Evolutionary conservation across 2,888 invertebrate genomes (phyloP).

Genomic region (Drosophila suboccidentalis): DNA sequence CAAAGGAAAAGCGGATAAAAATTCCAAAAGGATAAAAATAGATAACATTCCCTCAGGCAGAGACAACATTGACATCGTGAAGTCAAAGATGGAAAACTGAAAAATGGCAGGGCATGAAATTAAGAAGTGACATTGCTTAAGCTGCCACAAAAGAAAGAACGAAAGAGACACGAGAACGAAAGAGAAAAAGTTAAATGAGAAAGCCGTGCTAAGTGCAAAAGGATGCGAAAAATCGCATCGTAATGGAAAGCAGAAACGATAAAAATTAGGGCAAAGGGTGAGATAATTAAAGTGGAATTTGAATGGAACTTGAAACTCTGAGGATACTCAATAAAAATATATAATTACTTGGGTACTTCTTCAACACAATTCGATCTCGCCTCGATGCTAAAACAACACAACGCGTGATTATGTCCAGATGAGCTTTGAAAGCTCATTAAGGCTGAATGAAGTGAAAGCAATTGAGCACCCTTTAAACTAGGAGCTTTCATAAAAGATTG

Average conservation of each 20-base stretch:
- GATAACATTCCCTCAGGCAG: conserved; percentile 19
- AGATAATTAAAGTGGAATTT: conserved; percentile 40
- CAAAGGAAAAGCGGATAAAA: background rate
- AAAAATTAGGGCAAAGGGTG: conserved; percentile 6
- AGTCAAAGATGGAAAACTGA: conserved; percentile 47
- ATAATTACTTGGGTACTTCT: conserved; percentile 22
- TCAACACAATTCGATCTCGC: background rate
- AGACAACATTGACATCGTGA: conserved; percentile 43
- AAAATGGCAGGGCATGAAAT: conserved; percentile 36
- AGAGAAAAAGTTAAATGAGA: conserved; percentile 26
- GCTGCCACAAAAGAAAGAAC: conserved; percentile 9
- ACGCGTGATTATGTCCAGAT: background rate
- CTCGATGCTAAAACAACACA: background rate
- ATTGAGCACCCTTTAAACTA: background rate
- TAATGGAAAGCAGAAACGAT: conserved; percentile 13
- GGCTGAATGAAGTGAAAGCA: background rate
- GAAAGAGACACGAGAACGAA: background rate
- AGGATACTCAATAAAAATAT: conserved; percentile 28
- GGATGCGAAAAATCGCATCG: conserved; percentile 9
- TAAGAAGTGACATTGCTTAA: conserved; percentile 27
- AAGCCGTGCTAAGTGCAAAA: conserved; percentile 22
- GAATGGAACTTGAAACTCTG: conserved; percentile 19
- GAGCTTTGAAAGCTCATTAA: conserved; percentile 5
- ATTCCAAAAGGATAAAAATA: conserved; percentile 3
- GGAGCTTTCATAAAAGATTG: background rate